Conservation (phyloP, 1,140 invertebrate genomes). For the silkworm (Bombyx mori) region ASM3026992v2 NC_085111.1:7119001-7119500, state of each 20-base stretch:
- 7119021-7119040: constrained; percentile 32
- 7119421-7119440: constrained; percentile 2
- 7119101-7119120: constrained; percentile 50
- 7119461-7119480: constrained; percentile 38
- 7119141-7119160: constrained; percentile 33
- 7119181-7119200: constrained; percentile 11
- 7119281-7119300: no score
- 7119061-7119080: constrained; percentile 18
- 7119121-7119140: constrained; percentile 37
- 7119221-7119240: constrained; percentile 10
- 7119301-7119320: no score
- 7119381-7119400: no score
- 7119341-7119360: no score
- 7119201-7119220: constrained; percentile 2
- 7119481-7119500: constrained; percentile 42
- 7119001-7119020: constrained; percentile 36
- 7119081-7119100: constrained; percentile 12
- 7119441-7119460: constrained; percentile 26
- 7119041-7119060: constrained; percentile 22
- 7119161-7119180: constrained; percentile 43
- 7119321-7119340: no score
- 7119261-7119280: constrained; percentile 2
- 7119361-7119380: no score
- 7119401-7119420: no score
- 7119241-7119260: constrained; percentile 19